Conservation (phyloP, 2,888 invertebrate genomes). For the Nomada fabriciana region DNA sequence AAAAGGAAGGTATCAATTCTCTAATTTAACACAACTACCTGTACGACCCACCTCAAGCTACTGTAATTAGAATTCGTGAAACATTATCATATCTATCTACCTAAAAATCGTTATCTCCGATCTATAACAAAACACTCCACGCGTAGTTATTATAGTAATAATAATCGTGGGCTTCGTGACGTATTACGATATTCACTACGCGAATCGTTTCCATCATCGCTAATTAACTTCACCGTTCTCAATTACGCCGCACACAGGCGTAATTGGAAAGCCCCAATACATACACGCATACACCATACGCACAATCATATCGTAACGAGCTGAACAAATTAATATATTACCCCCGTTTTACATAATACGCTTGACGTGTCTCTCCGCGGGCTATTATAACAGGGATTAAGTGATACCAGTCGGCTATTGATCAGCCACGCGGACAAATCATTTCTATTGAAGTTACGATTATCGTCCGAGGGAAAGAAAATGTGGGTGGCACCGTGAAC, state of each 20-base stretch:
- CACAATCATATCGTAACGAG: not conserved
- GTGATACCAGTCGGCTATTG: constrained; percentile 41
- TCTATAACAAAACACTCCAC: too few relatives aligned
- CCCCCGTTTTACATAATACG: constrained; percentile 38
- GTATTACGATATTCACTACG: not conserved
- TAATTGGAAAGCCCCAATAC: not conserved
- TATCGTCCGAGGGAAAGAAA: too few relatives aligned
- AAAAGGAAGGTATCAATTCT: too few relatives aligned
- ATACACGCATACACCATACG: too few relatives aligned
- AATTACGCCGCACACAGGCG: not conserved
- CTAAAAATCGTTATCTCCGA: not conserved
- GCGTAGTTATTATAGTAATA: not conserved
- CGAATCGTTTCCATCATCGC: not conserved
- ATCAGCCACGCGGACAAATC: constrained; percentile 24
- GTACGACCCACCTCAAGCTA: too few relatives aligned
- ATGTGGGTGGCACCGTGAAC: too few relatives aligned
- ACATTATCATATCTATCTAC: not conserved
- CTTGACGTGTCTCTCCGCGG: not conserved
- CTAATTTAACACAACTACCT: too few relatives aligned
- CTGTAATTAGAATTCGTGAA: too few relatives aligned
- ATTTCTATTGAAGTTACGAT: not conserved
- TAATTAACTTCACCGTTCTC: constrained; percentile 17
- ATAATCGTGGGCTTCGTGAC: not conserved
- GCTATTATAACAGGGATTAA: constrained; percentile 40
- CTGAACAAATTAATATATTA: constrained; percentile 19